Base-by-base conservation (phyloP, 2,113 vertebrate genomes). In the Istiophorus platypterus region DNA sequence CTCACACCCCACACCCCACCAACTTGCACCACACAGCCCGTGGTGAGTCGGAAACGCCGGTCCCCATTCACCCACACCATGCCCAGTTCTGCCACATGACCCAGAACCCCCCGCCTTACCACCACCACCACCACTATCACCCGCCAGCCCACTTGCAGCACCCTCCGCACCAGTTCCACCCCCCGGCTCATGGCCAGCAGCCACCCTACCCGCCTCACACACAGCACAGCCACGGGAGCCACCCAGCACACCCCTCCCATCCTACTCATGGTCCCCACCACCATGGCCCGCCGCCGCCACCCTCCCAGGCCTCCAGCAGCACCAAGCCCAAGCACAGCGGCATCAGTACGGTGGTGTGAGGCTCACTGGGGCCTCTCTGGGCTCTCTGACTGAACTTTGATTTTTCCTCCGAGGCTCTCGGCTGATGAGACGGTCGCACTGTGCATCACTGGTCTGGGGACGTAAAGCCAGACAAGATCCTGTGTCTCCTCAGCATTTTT, bases 111-210 rank as follows among this genome's bases (percentile, higher is more conserved):
- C 97, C 97, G 0, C 97, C 97, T 15, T 98, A 98, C 85, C 97
- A 98, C 91, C 97, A 99, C 90, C 97, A 98, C 91, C 97, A 99
- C 93, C 98, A 99, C 94, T 97, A 97, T 80, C 97, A 97, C 92
- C 97, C 97, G 0, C 97, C 97, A 0, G 95, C 96, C 66, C 97
- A 97, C 65, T 26, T 96, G 77, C 97, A 96, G 90, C 96, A 97
- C 62, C 85, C 95, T 1, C 87, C 94, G 0, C 96, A 97, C 90
- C 96, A 95, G 85, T 96, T 94, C 88, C 97, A 96, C 91, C 94
- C 91, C 0, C 87, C 95, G 3, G 45, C 94, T 4, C 94, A 96
- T 7, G 59, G 90, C 49, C 95, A 95, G 88, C 96, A 96, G 0
- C 89, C 88, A 0, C 91, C 92, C 0, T 80, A 96, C 85, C 68